Percentiles rank a stretch among this genome's conserved stretches.
These are phyloP conservation scores for Conus betulinus DNA, from an alignment of 1,140 invertebrate species.

Conservation along the genomic window DNA sequence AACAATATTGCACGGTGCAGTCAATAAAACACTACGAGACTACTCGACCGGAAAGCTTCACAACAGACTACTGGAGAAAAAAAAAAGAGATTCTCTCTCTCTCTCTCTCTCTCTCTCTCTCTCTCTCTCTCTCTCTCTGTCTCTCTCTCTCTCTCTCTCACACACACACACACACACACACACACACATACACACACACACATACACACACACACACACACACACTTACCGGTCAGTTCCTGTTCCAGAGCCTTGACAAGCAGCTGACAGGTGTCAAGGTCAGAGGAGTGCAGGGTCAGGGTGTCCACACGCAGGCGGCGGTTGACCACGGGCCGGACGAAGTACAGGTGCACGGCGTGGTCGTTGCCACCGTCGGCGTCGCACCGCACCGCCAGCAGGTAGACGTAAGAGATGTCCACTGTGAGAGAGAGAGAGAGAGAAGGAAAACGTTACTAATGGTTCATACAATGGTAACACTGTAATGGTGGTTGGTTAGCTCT, in stretches of 20 bases:
- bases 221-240: slow-evolving; percentile 13
- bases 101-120: not conserved
- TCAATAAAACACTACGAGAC: no score
- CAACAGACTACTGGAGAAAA: no score
- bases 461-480: not conserved
- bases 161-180: no score
- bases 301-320: slow-evolving; percentile 2
- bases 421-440: not conserved
- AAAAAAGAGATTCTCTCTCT: not conserved
- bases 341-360: slow-evolving; percentile 13
- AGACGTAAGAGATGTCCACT: slow-evolving; percentile 25
- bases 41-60: no score
- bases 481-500: not conserved
- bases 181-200: no score
- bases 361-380: not conserved
- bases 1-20: no score
- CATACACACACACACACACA: not conserved
- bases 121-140: not conserved
- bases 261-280: slow-evolving; percentile 1
- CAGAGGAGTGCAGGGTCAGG: slow-evolving; percentile 1
- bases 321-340: slow-evolving; percentile 27
- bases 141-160: no score
- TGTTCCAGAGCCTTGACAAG: not conserved
- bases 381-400: slow-evolving; percentile 18
- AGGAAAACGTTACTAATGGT: not conserved